Percentiles rank a stretch among this genome's conserved stretches.
These are phyloP conservation scores for Rhodeus uyekii DNA, from an alignment of 2,797 vertebrate genomes.

Conservation along the genomic window DNA sequence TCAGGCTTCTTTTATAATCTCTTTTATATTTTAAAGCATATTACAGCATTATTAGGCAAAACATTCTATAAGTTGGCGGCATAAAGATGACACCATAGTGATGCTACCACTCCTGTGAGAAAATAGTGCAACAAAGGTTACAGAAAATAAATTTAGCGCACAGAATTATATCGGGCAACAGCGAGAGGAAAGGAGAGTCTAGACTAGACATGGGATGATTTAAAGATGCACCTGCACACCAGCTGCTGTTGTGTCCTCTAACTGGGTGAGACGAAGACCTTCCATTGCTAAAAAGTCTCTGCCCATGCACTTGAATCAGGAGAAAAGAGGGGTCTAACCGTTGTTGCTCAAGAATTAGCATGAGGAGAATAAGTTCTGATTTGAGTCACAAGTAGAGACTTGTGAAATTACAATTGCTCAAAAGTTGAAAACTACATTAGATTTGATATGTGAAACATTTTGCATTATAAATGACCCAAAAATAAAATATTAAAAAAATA, in stretches of 20 bases:
- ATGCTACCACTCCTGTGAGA: background rate
- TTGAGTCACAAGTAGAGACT: background rate
- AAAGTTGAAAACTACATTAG: background rate
- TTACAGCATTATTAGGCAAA: background rate
- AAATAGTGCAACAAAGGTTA: conserved; percentile 25
- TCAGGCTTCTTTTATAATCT: background rate
- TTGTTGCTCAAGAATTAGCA: background rate
- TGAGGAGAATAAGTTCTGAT: background rate
- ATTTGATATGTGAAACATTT: background rate
- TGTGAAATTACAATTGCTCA: background rate
- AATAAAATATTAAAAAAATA: background rate
- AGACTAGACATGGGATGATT: conserved; percentile 45
- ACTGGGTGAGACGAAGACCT: background rate
- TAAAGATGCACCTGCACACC: conserved; percentile 47
- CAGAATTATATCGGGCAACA: background rate
- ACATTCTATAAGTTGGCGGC: background rate
- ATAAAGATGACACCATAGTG: background rate
- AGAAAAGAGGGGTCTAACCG: background rate
- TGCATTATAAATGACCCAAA: background rate
- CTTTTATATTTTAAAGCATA: background rate
- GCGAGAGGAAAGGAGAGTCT: background rate
- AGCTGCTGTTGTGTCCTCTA: conserved; percentile 22
- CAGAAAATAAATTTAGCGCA: conserved; percentile 26
- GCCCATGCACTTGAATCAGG: background rate
- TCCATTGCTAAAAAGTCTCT: conserved; percentile 3